A percentile compares a stretch with the other conserved stretches of the same genome.
These are phyloP conservation scores for Homalodisca vitripennis DNA, from an alignment of 1,140 invertebrate species.

Conservation along the genomic window DNA sequence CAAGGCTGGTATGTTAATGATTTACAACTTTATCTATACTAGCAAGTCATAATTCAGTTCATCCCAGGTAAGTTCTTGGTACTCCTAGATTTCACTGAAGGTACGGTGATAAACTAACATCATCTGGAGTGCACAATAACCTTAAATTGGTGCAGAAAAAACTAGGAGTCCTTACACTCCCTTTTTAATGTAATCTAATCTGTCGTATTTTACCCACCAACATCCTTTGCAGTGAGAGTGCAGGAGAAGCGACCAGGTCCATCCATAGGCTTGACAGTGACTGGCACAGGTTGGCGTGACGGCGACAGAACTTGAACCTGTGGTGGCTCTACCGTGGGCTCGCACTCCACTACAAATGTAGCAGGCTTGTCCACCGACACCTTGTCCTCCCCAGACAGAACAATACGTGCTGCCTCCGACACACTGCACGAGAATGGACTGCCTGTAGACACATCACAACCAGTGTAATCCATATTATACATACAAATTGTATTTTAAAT, in stretches of 20 bases:
- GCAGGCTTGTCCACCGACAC: constrained; percentile 85
- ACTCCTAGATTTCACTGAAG: too few species aligned
- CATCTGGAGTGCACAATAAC: too few species aligned
- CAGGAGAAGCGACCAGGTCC: constrained; percentile 58
- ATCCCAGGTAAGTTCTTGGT: too few species aligned
- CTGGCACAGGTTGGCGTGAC: constrained; percentile 63
- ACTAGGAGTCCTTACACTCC: too few species aligned
- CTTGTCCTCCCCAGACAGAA: constrained; percentile 79
- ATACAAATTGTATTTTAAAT: too few species aligned
- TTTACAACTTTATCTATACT: too few species aligned
- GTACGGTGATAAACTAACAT: too few species aligned
- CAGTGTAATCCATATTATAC: background rate
- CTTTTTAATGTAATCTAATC: too few species aligned
- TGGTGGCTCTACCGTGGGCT: constrained; percentile 64
- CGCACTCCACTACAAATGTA: constrained; percentile 79
- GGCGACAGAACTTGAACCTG: constrained; percentile 76
- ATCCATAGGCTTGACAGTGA: constrained; percentile 55
- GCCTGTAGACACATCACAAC: constrained; percentile 45
- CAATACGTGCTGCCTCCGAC: constrained; percentile 70
- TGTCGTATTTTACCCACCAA: constrained; percentile 58
- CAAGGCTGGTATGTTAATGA: too few species aligned
- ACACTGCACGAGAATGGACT: constrained; percentile 74
- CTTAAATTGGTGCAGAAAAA: too few species aligned
- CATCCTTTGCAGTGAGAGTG: constrained; percentile 83
- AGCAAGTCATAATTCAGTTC: too few species aligned